phyloP scores from a whole-genome alignment of 2,113 vertebrate genomes.

The Corynorhinus townsendii region DNA sequence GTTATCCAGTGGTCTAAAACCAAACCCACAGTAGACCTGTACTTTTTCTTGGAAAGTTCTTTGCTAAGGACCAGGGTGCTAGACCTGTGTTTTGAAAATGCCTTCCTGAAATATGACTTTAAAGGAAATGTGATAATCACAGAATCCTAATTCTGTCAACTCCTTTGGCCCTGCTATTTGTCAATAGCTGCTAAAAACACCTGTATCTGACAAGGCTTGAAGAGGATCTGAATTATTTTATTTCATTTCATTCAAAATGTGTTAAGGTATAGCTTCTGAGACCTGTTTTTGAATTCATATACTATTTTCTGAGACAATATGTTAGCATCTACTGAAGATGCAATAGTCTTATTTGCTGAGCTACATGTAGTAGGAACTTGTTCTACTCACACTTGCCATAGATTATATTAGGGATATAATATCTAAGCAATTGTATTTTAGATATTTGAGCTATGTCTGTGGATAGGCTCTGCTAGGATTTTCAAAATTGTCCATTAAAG shows the following conservation, averaged over 20 bases:
- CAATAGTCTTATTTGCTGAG: background rate
- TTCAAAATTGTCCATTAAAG: background rate
- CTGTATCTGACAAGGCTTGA: background rate
- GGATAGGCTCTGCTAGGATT: background rate
- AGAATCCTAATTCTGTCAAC: background rate
- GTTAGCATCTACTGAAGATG: background rate
- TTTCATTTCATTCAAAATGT: background rate
- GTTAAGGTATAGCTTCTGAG: background rate
- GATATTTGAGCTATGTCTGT: background rate
- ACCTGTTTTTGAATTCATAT: background rate
- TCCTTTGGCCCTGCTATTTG: background rate
- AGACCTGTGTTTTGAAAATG: background rate
- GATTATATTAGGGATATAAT: background rate
- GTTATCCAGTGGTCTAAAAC: background rate
- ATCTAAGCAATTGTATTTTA: background rate
- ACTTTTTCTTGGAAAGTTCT: background rate
- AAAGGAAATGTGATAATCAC: background rate
- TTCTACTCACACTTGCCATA: background rate
- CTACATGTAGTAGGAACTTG: background rate
- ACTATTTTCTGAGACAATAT: background rate
- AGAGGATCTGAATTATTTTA: background rate
- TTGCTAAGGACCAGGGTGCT: background rate
- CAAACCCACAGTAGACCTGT: background rate
- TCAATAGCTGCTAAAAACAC: background rate
- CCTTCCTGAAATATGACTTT: background rate